Evolutionary conservation across 2,888 invertebrate species (phyloP), one percentile per base, ranked within the genome.

Genomic region (Leptarthrus brevirostris): DNA sequence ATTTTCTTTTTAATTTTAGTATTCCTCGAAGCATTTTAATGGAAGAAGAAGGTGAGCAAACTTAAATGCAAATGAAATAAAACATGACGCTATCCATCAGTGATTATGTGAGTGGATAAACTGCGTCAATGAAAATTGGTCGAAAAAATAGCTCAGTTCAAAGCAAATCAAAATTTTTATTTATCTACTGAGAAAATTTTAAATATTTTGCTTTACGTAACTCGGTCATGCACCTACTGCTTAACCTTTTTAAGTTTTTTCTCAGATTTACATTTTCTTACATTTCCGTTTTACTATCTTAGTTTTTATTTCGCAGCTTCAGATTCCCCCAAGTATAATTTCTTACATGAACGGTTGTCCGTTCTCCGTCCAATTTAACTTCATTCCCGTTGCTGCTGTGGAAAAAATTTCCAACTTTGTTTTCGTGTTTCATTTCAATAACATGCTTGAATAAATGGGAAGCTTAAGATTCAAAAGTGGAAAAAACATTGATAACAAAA

Each of bases 401-500:
- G 40, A 40, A 40, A 40, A 3, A n/a, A 40, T 12, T 40, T 40
- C n/a, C 40, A 40, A 6, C n/a, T n/a, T 40, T 6, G 40, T 56
- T 53, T 2, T 26, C 56, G 12, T 34, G 12, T 56, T 20, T 36
- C 16, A 36, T 16, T 58, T 58, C 36, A 36, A 20, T 58, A 58
- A 36, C 58, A 58, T 40, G 58, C 58, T 58, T 58, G 36, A 58
- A 30, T 56, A 56, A 56, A 58, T 58, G 36, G 36, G 34, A 58
- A 26, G 58, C 58, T 58, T 58, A 22, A 58, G 58, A 58, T 58
- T n/a, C 58, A 58, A 58, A 58, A 36, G 34, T 58, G 34, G 34
- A 58, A 58, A 58, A 58, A 58, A 58, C 36, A 36, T 58, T 34
- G 36, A 58, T 36, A 58, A 40, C 36, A 58, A 58, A 56, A 58